Percentiles rank a stretch among this genome's conserved stretches.
Evolutionary conservation across 2,888 invertebrate genomes (phyloP).

Genomic region (Onchidella celtica): DNA sequence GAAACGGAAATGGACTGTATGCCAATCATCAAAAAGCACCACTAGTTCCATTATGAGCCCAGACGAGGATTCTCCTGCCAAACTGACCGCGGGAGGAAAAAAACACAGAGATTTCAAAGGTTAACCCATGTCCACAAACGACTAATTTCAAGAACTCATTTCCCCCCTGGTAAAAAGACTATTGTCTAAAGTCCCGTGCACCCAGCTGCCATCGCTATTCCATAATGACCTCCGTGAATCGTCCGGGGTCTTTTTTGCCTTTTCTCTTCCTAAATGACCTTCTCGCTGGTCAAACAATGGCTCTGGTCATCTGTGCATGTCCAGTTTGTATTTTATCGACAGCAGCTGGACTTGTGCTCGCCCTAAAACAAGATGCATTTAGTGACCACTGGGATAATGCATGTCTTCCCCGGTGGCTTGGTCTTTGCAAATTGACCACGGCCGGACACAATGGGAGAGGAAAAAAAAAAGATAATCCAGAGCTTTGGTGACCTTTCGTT

Average conservation of each 20-base stretch:
- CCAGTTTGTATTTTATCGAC: slow-evolving; percentile 33
- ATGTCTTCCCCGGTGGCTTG: too few species aligned
- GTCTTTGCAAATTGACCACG: neutral
- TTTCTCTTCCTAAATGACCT: slow-evolving; percentile 27
- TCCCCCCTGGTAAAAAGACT: neutral
- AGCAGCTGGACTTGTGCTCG: slow-evolving; percentile 27
- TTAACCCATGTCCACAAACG: neutral
- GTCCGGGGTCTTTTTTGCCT: neutral
- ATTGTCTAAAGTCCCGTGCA: slow-evolving; percentile 6
- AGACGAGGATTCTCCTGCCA: too few species aligned
- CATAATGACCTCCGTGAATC: slow-evolving; percentile 14
- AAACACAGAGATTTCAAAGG: neutral
- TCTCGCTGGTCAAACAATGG: slow-evolving; percentile 34
- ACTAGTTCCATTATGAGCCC: too few species aligned
- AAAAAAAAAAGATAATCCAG: neutral
- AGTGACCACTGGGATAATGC: slow-evolving; percentile 37
- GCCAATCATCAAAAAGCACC: too few species aligned
- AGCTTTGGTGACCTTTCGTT: neutral
- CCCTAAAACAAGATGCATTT: slow-evolving; percentile 27
- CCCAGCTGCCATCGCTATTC: slow-evolving; percentile 14
- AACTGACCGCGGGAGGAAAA: too few species aligned
- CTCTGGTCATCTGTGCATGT: slow-evolving; percentile 40
- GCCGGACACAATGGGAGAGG: neutral
- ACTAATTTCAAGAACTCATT: slow-evolving; percentile 33
- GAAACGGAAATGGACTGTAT: too few species aligned